phyloP scores from a whole-genome alignment of 2,113 vertebrate species.

The Pseudorasbora parva region DNA sequence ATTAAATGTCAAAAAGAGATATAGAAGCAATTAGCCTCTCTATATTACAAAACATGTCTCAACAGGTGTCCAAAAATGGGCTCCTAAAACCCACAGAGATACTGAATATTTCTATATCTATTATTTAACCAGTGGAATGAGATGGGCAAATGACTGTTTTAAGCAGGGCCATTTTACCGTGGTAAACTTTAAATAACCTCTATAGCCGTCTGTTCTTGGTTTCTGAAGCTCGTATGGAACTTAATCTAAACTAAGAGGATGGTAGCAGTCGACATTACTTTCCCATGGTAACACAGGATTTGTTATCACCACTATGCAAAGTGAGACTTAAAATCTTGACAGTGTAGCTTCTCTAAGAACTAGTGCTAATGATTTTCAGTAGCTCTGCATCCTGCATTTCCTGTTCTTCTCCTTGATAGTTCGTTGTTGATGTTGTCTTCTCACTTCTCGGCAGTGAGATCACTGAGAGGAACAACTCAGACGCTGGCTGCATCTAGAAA shows the following conservation, averaged over 20 bases:
- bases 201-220: conserved; percentile 1
- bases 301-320: conserved; percentile 45
- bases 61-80: conserved; percentile 32
- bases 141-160: not conserved
- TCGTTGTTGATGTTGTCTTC: conserved; percentile 41
- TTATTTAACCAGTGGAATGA: conserved; percentile 16
- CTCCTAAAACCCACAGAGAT: not conserved
- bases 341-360: conserved; percentile 40
- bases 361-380: conserved; percentile 51
- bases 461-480: conserved; percentile 17
- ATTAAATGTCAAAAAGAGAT: conserved; percentile 40
- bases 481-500: conserved; percentile 6
- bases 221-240: conserved; percentile 13
- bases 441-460: conserved; percentile 10
- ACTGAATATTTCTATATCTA: not conserved
- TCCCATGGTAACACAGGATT: conserved; percentile 40
- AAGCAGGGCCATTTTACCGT: not conserved
- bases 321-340: conserved; percentile 44
- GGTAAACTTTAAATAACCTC: conserved; percentile 17
- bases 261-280: not conserved
- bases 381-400: not conserved
- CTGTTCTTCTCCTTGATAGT: conserved; percentile 6
- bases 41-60: conserved; percentile 4
- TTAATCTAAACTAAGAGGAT: conserved; percentile 45
- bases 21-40: conserved; percentile 5